A percentile compares a stretch with the other conserved stretches of the same genome.
Conservation (phyloP, 2,113 vertebrate genomes). For the Chlamydotis undulata region DNA sequence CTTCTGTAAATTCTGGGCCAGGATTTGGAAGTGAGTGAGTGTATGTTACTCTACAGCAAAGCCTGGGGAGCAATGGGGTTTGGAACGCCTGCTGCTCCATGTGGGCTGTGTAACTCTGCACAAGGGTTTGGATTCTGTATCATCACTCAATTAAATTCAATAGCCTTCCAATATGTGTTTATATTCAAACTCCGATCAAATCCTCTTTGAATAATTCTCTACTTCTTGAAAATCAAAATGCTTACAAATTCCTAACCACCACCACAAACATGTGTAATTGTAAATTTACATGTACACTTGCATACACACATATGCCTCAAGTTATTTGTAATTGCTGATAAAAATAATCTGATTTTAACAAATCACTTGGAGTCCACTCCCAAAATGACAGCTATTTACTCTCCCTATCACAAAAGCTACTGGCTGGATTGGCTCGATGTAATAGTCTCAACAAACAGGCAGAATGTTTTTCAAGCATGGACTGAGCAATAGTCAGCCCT, state of each 20-base stretch:
- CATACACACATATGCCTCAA: neutral
- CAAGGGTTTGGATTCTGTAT: neutral
- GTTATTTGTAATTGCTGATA: neutral
- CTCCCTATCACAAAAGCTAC: neutral
- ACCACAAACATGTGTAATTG: neutral
- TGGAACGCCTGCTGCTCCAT: rapidly evolving
- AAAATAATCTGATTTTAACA: neutral
- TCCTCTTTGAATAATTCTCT: neutral
- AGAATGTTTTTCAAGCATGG: neutral
- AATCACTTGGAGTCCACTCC: neutral
- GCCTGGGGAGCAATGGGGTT: neutral
- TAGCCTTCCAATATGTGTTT: neutral
- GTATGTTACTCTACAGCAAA: neutral
- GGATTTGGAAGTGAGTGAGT: neutral
- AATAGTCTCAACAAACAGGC: neutral
- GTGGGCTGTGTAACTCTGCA: neutral
- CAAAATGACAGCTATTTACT: neutral
- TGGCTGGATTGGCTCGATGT: neutral
- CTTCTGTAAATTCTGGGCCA: neutral
- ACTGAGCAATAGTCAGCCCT: neutral
- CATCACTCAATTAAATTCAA: neutral
- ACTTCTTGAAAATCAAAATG: neutral
- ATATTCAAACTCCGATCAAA: neutral
- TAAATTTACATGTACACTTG: neutral
- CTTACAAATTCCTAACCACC: neutral